A percentile compares a stretch with the other conserved stretches of the same genome.
phyloP scores from a whole-genome alignment of 2,888 invertebrate species.

The Resseliella maxima region DNA sequence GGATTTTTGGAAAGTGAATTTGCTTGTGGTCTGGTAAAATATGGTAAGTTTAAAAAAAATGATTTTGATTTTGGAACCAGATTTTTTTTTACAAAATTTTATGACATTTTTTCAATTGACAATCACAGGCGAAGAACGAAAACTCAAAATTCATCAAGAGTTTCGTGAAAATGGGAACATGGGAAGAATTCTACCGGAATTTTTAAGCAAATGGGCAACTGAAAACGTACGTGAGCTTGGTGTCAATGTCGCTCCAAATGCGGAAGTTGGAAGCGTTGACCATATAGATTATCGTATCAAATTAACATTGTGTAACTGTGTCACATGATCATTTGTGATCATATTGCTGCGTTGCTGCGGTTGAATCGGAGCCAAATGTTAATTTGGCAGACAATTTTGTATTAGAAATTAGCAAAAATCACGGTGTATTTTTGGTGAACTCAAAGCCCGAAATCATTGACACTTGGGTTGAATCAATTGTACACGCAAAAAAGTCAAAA shows the following conservation, averaged over 20 bases:
- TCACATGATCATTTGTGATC: conserved; percentile 67
- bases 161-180: conserved; percentile 88
- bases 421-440: conserved; percentile 92
- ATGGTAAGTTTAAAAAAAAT: conserved; percentile 71
- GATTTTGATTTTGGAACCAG: background rate
- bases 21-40: conserved; percentile 83
- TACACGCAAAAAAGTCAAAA: too few species aligned
- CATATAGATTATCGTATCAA: conserved; percentile 65
- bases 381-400: conserved; percentile 79
- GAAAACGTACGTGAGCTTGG: conserved; percentile 79
- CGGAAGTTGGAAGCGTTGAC: conserved; percentile 64
- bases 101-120: background rate
- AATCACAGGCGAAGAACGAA: conserved; percentile 62
- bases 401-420: conserved; percentile 80
- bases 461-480: conserved; percentile 90
- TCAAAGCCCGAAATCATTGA: conserved; percentile 82
- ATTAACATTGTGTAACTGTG: conserved; percentile 70
- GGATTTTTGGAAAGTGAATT: conserved; percentile 95
- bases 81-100: background rate
- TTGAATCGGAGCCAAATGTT: conserved; percentile 84
- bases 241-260: conserved; percentile 67
- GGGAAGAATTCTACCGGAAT: conserved; percentile 87
- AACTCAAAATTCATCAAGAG: conserved; percentile 78
- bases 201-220: conserved; percentile 88
- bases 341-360: conserved; percentile 83